These are phyloP conservation scores for Shinisaurus crocodilurus DNA, from an alignment of 2,113 vertebrate species.

Conservation along the genomic window DNA sequence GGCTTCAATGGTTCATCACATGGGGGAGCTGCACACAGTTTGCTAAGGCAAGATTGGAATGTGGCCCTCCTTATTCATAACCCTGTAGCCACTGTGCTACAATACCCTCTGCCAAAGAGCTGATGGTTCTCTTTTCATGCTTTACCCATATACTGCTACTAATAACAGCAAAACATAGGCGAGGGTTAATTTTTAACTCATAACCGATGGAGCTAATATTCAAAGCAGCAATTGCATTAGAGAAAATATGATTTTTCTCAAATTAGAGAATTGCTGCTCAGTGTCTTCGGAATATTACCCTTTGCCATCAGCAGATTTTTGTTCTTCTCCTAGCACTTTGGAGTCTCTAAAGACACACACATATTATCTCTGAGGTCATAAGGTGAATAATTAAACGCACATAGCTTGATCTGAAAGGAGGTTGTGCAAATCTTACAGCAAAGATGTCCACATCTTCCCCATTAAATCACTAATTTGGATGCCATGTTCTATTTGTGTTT, in stretches of 20 bases:
- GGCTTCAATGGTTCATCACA: no score
- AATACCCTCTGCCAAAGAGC: neutral
- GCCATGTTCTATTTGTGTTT: constrained; percentile 14
- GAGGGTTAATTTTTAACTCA: neutral
- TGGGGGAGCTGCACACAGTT: no score
- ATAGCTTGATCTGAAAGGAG: neutral
- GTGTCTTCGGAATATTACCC: neutral
- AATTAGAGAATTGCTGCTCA: neutral
- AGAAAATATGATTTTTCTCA: neutral
- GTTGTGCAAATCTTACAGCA: neutral
- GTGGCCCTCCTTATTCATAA: no score
- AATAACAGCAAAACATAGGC: neutral
- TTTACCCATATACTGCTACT: no score
- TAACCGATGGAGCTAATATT: neutral
- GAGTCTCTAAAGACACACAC: neutral
- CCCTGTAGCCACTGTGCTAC: no score
- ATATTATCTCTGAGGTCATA: neutral
- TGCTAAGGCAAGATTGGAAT: no score
- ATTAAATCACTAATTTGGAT: neutral
- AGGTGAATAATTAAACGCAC: neutral
- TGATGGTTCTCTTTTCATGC: neutral
- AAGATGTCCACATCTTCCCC: neutral
- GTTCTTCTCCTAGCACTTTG: neutral
- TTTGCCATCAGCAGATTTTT: neutral
- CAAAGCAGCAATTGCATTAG: neutral